Conservation (phyloP, 2,113 vertebrate genomes). For the Clarias magur region DNA sequence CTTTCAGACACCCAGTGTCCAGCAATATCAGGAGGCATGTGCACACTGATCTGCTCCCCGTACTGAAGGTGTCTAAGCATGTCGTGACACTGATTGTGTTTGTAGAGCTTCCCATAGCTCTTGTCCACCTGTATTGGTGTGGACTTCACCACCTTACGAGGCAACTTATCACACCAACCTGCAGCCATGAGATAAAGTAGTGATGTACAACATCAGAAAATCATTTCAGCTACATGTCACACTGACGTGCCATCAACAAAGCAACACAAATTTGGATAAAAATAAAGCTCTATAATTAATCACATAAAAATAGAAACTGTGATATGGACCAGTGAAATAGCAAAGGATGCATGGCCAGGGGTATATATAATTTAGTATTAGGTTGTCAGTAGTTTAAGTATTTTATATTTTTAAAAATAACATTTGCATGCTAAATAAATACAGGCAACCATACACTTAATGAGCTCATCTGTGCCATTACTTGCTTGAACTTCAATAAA, state of each 20-base stretch:
- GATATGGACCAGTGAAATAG: too few relatives aligned
- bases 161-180: conserved; percentile 80
- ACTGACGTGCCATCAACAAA: neutral
- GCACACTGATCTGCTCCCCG: conserved; percentile 80
- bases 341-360: too few relatives aligned
- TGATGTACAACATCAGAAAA: neutral
- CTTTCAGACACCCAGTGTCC: conserved; percentile 87
- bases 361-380: too few relatives aligned
- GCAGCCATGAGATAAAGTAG: neutral
- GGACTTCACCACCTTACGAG: conserved; percentile 70
- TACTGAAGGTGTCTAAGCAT: conserved; percentile 84
- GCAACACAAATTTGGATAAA: too few relatives aligned
- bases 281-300: too few relatives aligned
- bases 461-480: too few relatives aligned
- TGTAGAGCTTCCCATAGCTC: conserved; percentile 73
- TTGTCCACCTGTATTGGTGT: conserved; percentile 77
- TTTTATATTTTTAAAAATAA: too few relatives aligned
- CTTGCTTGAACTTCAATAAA: too few relatives aligned
- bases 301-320: too few relatives aligned
- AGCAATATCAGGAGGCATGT: conserved; percentile 82
- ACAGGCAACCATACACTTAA: too few relatives aligned
- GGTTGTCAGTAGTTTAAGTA: too few relatives aligned
- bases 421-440: too few relatives aligned
- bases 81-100: conserved; percentile 81
- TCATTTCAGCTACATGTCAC: neutral